phyloP scores from a whole-genome alignment of 2,797 vertebrate genomes.

The Lacerta viridis region DNA sequence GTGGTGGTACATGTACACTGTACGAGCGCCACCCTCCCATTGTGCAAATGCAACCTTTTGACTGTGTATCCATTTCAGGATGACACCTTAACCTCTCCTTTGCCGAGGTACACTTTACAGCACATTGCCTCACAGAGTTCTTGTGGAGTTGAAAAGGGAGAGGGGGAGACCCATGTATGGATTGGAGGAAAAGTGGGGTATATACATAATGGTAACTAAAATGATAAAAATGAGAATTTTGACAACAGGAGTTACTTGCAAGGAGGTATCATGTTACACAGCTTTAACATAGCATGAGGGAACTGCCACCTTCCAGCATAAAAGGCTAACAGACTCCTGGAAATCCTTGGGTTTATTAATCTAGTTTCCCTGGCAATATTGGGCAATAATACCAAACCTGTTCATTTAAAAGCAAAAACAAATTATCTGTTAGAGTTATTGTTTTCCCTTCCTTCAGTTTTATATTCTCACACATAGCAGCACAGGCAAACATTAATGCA shows the following conservation, averaged over 20 bases:
- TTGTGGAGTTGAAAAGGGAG: too few species aligned
- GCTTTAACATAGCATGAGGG: neutral
- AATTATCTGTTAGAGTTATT: slow-evolving; percentile 16
- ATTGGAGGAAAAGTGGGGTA: too few species aligned
- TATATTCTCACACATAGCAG: slow-evolving; percentile 22
- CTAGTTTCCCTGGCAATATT: neutral
- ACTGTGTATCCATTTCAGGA: neutral
- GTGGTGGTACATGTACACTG: neutral
- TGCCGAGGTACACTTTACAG: too few species aligned
- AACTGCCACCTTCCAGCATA: neutral
- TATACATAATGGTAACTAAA: too few species aligned
- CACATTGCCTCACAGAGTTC: too few species aligned
- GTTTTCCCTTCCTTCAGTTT: slow-evolving; percentile 10
- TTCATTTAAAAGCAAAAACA: slow-evolving; percentile 2
- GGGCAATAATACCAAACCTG: slow-evolving; percentile 7
- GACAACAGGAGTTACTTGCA: neutral
- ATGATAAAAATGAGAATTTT: too few species aligned
- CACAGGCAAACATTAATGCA: slow-evolving; percentile 23
- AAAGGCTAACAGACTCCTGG: neutral
- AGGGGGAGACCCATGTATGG: too few species aligned
- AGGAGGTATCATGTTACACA: neutral
- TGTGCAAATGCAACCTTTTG: neutral
- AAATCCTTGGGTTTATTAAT: neutral
- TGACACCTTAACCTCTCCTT: neutral
- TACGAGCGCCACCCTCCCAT: neutral